Percentiles rank a stretch among this genome's conserved stretches.
These are phyloP conservation scores for Diadegma fenestrale DNA, from an alignment of 2,888 invertebrate species.

Conservation along the genomic window DNA sequence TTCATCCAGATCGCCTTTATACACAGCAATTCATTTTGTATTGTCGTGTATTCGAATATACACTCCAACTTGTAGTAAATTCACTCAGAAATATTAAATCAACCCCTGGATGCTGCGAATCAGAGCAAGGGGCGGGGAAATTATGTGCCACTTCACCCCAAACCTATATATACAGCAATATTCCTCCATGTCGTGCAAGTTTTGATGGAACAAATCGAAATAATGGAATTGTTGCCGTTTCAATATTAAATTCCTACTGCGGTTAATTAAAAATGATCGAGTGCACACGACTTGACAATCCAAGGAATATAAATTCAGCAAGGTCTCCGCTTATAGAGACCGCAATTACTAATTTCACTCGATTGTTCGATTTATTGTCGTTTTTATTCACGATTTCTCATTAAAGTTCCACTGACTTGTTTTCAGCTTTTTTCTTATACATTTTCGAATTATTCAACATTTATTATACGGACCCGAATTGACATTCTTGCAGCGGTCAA, in stretches of 20 bases:
- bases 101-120: slow-evolving; percentile 14
- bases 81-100: slow-evolving; percentile 69
- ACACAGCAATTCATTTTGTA: slow-evolving; percentile 38
- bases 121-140: slow-evolving; percentile 13
- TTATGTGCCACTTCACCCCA: slow-evolving; percentile 17
- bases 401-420: background rate
- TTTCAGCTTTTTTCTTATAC: too few relatives aligned
- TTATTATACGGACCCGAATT: too few relatives aligned
- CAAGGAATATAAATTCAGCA: background rate
- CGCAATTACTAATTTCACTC: background rate
- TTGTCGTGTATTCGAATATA: slow-evolving; percentile 41
- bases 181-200: background rate
- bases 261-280: slow-evolving; percentile 32
- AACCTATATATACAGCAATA: slow-evolving; percentile 14
- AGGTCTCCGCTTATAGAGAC: background rate
- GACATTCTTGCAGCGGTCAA: too few relatives aligned
- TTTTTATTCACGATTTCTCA: background rate
- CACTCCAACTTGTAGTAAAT: slow-evolving; percentile 37
- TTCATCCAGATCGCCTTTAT: slow-evolving; percentile 15
- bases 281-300: background rate
- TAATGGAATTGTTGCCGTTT: slow-evolving; percentile 14
- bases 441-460: too few relatives aligned
- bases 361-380: background rate
- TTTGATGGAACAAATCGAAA: slow-evolving; percentile 30
- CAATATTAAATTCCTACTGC: background rate